These are phyloP conservation scores for Tanypteryx hageni DNA, from an alignment of 2,888 invertebrate species.

Conservation along the genomic window DNA sequence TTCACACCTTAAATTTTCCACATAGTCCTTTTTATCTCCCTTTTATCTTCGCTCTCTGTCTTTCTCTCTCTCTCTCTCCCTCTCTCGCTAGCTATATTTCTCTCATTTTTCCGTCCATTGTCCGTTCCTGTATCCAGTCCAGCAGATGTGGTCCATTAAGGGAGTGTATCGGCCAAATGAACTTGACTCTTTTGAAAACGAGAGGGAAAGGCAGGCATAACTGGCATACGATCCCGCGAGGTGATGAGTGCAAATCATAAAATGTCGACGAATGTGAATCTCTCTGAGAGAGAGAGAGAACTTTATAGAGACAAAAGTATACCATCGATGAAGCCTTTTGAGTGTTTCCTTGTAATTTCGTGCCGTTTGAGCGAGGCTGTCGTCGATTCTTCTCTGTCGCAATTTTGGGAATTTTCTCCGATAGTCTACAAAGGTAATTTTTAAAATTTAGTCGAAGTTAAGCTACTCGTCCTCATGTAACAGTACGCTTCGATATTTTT, in stretches of 20 bases:
- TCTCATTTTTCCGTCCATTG: not conserved
- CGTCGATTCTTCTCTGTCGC: too few relatives aligned
- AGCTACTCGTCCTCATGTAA: too few relatives aligned
- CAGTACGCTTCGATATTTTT: too few relatives aligned
- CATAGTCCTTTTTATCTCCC: not conserved
- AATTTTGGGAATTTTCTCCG: too few relatives aligned
- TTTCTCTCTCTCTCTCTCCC: not conserved
- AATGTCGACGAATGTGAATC: not conserved
- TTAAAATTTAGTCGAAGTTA: too few relatives aligned
- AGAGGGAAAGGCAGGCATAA: not conserved
- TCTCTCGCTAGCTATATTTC: not conserved
- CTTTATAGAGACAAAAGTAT: too few relatives aligned
- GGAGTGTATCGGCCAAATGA: not conserved
- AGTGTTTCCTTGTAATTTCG: too few relatives aligned
- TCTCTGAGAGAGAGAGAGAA: not conserved
- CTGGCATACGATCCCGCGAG: not conserved
- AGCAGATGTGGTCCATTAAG: constrained; percentile 15
- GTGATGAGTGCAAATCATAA: not conserved
- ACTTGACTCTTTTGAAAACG: not conserved
- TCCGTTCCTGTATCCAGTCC: not conserved
- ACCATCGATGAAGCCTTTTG: too few relatives aligned
- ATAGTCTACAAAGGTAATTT: too few relatives aligned
- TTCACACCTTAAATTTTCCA: not conserved
- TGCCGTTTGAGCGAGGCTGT: too few relatives aligned
- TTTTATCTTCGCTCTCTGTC: not conserved